phyloP scores from a whole-genome alignment of 2,888 invertebrate genomes.

The Melanotus villosus region DNA sequence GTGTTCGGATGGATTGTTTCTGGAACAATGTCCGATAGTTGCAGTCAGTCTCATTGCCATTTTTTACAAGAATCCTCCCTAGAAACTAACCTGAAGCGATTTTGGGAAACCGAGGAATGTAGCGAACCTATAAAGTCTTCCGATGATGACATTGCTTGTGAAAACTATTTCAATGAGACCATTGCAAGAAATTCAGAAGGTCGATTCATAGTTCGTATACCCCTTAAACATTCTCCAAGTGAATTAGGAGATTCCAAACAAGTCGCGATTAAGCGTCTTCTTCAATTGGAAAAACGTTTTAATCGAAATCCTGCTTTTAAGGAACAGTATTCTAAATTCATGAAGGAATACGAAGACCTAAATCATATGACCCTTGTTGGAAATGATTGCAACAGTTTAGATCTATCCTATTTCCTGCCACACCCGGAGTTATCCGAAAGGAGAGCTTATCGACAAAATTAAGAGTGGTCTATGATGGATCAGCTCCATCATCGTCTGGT shows the following conservation, averaged over 20 bases:
- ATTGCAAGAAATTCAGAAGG: slow-evolving; percentile 5
- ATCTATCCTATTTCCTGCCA: too few relatives aligned
- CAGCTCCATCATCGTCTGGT: too few relatives aligned
- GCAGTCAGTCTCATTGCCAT: too few relatives aligned
- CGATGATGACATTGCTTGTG: slow-evolving; percentile 16
- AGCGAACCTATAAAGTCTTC: not conserved
- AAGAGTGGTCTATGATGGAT: too few relatives aligned
- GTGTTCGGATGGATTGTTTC: slow-evolving; percentile 30
- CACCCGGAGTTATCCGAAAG: too few relatives aligned
- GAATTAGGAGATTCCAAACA: slow-evolving; percentile 32
- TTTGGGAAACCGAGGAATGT: slow-evolving; percentile 42
- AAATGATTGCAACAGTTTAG: too few relatives aligned
- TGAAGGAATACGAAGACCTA: slow-evolving; percentile 50
- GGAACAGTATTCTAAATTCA: slow-evolving; percentile 35
- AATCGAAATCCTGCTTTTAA: slow-evolving; percentile 4
- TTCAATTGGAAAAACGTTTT: slow-evolving; percentile 35
- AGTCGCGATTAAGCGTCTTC: slow-evolving; percentile 23
- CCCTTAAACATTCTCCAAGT: slow-evolving; percentile 15
- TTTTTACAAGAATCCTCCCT: too few relatives aligned
- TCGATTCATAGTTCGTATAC: slow-evolving; percentile 33
- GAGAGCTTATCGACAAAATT: too few relatives aligned
- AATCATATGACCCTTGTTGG: slow-evolving; percentile 55
- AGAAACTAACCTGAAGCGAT: too few relatives aligned
- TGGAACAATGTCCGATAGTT: too few relatives aligned
- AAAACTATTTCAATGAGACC: slow-evolving; percentile 28